Percentiles rank a stretch among this genome's conserved stretches.
phyloP scores from a whole-genome alignment of 2,888 invertebrate species.

The Falcaria lacertinaria region DNA sequence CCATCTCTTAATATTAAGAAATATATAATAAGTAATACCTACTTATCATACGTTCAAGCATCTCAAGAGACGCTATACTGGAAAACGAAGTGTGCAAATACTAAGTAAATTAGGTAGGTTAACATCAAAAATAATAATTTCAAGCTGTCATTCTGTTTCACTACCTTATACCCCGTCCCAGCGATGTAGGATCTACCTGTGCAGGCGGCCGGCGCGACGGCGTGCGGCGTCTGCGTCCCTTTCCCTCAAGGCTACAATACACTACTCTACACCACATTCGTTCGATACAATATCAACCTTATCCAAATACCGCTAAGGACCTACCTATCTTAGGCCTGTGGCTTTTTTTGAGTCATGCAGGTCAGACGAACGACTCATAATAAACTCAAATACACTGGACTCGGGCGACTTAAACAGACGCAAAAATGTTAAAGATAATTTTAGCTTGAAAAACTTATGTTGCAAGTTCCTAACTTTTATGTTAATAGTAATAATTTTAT shows the following conservation, averaged over 20 bases:
- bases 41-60: no score
- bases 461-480: no score
- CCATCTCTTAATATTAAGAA: no score
- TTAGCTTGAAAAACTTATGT: no score
- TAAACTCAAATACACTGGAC: slow-evolving; percentile 10
- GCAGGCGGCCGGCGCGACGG: slow-evolving; percentile 51
- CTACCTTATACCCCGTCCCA: slow-evolving; percentile 39
- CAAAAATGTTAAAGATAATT: neutral
- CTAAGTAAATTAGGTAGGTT: no score
- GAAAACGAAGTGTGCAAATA: no score
- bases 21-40: no score
- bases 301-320: slow-evolving; percentile 8
- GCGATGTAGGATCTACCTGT: slow-evolving; percentile 57
- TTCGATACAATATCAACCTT: slow-evolving; percentile 27
- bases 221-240: slow-evolving; percentile 58
- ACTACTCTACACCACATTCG: slow-evolving; percentile 18
- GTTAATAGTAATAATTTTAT: no score
- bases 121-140: neutral
- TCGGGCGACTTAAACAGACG: slow-evolving; percentile 3
- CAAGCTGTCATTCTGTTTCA: slow-evolving; percentile 12
- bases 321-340: neutral
- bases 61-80: no score
- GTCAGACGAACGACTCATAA: slow-evolving; percentile 43
- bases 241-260: slow-evolving; percentile 62
- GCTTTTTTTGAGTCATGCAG: slow-evolving; percentile 36